Conservation (phyloP, 2,888 invertebrate species). For the Watsonalla cultraria region DNA sequence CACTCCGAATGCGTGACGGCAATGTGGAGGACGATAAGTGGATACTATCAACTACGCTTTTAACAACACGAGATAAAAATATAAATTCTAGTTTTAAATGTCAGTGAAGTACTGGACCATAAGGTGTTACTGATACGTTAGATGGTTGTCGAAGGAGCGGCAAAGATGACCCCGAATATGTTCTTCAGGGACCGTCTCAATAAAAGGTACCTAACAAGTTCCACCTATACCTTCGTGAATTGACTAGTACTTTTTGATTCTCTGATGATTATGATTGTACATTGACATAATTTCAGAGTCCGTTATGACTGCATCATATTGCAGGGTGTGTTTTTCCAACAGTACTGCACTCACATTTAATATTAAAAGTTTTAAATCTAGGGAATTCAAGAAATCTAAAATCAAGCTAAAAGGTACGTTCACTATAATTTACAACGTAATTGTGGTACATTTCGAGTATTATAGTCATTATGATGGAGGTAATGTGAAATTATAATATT, state of each 20-base stretch:
- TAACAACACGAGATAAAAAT: constrained; percentile 33
- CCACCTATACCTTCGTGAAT: constrained; percentile 19
- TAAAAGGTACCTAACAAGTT: too few species aligned
- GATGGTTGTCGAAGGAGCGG: too few species aligned
- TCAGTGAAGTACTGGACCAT: constrained; percentile 33
- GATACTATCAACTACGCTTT: constrained; percentile 28
- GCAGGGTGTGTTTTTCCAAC: constrained; percentile 4
- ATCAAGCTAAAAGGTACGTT: constrained; percentile 25
- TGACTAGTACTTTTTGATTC: constrained; percentile 39
- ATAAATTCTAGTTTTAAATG: constrained; percentile 20
- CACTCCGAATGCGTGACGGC: constrained; percentile 29
- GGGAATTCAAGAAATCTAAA: constrained; percentile 37
- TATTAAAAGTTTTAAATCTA: constrained; percentile 24
- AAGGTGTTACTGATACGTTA: too few species aligned
- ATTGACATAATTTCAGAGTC: constrained; percentile 5
- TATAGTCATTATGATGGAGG: constrained; percentile 24
- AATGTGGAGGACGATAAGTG: constrained; percentile 21
- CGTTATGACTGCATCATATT: constrained; percentile 12
- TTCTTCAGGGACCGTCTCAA: too few species aligned
- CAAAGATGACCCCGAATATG: too few species aligned
- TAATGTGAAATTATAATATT: constrained; percentile 15
- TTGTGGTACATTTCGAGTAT: constrained; percentile 33
- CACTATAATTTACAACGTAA: constrained; percentile 30
- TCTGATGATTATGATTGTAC: constrained; percentile 20
- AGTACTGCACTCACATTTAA: constrained; percentile 40